Conservation (phyloP, 2,113 vertebrate genomes). For the Lanius collurio region DNA sequence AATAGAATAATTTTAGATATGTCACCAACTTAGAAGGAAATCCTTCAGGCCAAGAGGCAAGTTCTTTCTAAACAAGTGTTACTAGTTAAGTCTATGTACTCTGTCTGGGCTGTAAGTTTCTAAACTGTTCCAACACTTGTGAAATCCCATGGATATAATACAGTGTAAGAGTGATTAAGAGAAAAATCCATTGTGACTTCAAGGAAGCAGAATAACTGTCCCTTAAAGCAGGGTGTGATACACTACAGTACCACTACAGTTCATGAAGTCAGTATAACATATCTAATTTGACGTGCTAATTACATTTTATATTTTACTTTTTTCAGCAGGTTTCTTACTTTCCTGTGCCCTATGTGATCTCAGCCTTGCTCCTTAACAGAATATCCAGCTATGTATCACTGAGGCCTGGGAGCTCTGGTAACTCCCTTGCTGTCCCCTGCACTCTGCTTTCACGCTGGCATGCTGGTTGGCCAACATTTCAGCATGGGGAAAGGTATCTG, state of each 20-base stretch:
- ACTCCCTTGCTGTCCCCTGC: neutral
- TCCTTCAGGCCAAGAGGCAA: neutral
- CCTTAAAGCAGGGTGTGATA: neutral
- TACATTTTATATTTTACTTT: neutral
- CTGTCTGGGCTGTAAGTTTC: neutral
- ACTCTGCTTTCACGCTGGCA: neutral
- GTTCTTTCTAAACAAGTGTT: neutral
- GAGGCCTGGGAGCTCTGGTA: neutral
- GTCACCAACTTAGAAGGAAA: neutral
- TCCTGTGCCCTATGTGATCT: neutral
- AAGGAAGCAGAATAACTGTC: neutral
- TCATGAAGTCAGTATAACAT: neutral
- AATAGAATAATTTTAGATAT: neutral
- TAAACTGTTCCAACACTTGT: neutral
- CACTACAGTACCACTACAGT: too few relatives aligned
- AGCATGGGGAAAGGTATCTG: neutral
- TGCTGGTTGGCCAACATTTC: neutral
- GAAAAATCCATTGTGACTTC: accelerated
- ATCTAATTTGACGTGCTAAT: neutral
- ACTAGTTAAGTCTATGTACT: neutral
- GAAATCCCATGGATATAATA: neutral
- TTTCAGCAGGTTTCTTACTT: neutral
- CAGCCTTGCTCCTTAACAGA: neutral
- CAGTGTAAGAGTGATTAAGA: neutral
- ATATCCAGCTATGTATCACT: neutral